Percentiles rank a stretch among this genome's conserved stretches.
Conservation (phyloP, 2,797 vertebrate genomes). For the Coccyzus lansbergi region DNA sequence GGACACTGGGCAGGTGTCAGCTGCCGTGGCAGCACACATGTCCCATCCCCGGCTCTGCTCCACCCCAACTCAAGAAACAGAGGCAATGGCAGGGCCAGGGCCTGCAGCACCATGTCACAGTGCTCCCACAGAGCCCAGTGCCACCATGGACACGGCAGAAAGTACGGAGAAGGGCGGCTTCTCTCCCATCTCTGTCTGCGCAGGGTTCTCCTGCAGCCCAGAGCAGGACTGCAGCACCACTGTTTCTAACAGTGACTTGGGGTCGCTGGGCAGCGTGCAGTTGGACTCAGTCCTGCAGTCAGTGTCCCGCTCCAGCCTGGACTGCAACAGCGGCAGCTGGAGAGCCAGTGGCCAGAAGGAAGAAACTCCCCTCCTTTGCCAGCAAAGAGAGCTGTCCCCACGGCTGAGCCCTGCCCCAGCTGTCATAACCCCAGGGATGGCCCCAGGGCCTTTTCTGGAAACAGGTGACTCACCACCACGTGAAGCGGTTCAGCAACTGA, state of each 20-base stretch:
- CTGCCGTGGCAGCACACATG: background rate
- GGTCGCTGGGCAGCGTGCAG: constrained; percentile 53
- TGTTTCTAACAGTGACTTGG: constrained; percentile 55
- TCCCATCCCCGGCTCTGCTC: background rate
- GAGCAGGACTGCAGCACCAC: constrained; percentile 58
- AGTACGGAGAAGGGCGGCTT: background rate
- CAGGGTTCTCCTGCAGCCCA: background rate
- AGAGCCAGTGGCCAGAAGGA: background rate
- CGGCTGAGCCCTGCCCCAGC: background rate
- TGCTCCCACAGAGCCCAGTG: fast-evolving
- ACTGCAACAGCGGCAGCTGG: constrained; percentile 36
- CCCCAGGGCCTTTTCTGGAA: background rate
- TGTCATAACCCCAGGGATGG: background rate
- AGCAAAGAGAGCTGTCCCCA: background rate
- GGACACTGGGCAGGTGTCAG: background rate
- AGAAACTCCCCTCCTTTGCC: background rate
- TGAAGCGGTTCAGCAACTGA: background rate
- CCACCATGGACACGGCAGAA: background rate
- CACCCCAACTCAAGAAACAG: background rate
- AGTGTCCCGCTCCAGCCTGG: constrained; percentile 42
- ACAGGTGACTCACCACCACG: background rate
- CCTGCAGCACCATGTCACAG: background rate
- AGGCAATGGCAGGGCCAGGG: background rate
- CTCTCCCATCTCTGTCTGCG: background rate
- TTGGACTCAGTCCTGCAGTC: constrained; percentile 32